A percentile compares a stretch with the other conserved stretches of the same genome.
Evolutionary conservation across 2,113 vertebrate genomes (phyloP).

Genomic region (Telmatochromis sp.): DNA sequence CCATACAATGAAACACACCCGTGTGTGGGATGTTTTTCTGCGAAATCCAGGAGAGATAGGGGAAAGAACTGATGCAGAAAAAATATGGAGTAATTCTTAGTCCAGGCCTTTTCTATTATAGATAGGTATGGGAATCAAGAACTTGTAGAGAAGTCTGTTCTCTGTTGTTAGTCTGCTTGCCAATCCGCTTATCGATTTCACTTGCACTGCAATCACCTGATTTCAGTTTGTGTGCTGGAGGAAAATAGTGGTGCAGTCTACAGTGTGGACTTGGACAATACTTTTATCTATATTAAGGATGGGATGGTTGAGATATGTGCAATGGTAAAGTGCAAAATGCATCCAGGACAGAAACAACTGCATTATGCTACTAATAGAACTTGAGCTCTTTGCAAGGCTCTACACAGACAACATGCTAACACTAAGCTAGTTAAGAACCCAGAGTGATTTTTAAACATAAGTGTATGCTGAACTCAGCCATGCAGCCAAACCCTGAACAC

Average conservation of each 20-base stretch:
- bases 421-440: neutral
- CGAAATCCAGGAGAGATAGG: neutral
- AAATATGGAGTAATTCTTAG: neutral
- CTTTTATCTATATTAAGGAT: neutral
- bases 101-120: neutral
- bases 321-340: neutral
- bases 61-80: neutral
- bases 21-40: neutral
- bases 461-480: neutral
- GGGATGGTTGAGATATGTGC: neutral
- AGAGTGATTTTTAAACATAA: neutral
- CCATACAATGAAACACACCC: accelerated
- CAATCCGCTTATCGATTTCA: neutral
- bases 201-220: neutral
- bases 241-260: neutral
- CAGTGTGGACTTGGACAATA: neutral
- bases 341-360: neutral
- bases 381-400: neutral
- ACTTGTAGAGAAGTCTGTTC: neutral
- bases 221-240: neutral
- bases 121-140: neutral
- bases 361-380: neutral
- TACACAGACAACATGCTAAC: neutral
- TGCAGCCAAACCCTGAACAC: neutral
- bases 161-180: neutral